Evolutionary conservation across 2,888 invertebrate species (phyloP), one percentile per base, ranked within the genome.

Genomic region (Lasioglossum morio): DNA sequence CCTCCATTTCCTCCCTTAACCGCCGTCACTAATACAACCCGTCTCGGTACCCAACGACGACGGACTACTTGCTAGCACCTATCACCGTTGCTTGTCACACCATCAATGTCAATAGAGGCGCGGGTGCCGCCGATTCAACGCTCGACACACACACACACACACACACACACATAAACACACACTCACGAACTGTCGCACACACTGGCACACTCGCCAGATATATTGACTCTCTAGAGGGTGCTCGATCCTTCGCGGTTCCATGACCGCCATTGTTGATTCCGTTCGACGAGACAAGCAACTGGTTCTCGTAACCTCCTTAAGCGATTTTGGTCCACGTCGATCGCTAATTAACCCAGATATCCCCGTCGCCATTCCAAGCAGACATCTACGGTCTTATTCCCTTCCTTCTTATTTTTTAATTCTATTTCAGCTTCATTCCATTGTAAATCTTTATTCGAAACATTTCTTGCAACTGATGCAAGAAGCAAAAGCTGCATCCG

Each of bases 1-100:
- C 93, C 94, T 93, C 93, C 89, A 94, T 93, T 94, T 94, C 93
- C 93, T 93, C 92, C 90, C 90, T 91, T 92, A 91, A 91, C 92
- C 91, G 79, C 85, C 88, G 77, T 79, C 85, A 84, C 86, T 86
- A 85, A 86, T 88, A 90, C 87, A 83, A 86, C 77, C 86, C 37
- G 81, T 77, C 79, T 78, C 53, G 69, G 80, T 46, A 69, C 30
- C 77, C 81, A 74, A 84, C 86, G 87, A 82, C 88, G 88, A 79
- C 84, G 79, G 82, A 85, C 87, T 84, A 82, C 89, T 85, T 81
- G 82, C 89, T 81, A 77, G 78, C 83, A 75, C 75, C 89, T 86
- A 90, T 89, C 90, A 78, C 72, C 81, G 82, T 83, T 77, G 72
- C 89, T 87, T 82, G 87, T 90, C 89, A 85, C 86, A 88, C 86